Evolutionary conservation across 2,113 vertebrate genomes (phyloP).

Genomic region (Dicrurus megarhynchus): DNA sequence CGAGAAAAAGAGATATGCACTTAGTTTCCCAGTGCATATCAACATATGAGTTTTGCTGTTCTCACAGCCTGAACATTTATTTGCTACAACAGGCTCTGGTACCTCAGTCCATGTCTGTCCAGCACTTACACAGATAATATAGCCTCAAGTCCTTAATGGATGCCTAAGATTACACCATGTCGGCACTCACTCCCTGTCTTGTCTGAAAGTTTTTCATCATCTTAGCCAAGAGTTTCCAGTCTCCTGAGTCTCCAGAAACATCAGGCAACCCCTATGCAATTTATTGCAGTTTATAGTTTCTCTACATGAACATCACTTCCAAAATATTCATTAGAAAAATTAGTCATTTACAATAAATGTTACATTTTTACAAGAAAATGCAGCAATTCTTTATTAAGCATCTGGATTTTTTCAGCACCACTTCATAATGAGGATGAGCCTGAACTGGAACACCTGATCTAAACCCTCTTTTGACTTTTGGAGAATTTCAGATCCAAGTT

Average conservation of each 20-base stretch:
- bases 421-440: conserved; percentile 58
- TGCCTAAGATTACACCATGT: conserved; percentile 31
- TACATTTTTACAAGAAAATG: conserved; percentile 50
- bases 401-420: conserved; percentile 64
- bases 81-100: background rate
- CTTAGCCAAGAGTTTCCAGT: conserved; percentile 2
- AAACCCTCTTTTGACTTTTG: conserved; percentile 24
- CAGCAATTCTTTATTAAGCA: conserved; percentile 16
- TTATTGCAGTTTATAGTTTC: conserved; percentile 49
- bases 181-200: background rate
- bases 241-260: conserved; percentile 21
- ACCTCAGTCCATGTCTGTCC: background rate
- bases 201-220: conserved; percentile 33
- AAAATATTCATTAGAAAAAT: conserved; percentile 57
- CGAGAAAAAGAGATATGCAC: background rate
- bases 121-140: background rate
- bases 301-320: background rate
- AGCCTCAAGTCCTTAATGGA: conserved; percentile 31
- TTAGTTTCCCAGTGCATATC: background rate
- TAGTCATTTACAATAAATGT: conserved; percentile 43
- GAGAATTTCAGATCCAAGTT: conserved; percentile 47
- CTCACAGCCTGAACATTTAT: background rate
- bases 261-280: conserved; percentile 8
- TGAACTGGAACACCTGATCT: conserved; percentile 62
- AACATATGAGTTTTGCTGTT: background rate